Evolutionary conservation across 2,797 vertebrate genomes (phyloP).

Genomic region (Myotis planiceps): DNA sequence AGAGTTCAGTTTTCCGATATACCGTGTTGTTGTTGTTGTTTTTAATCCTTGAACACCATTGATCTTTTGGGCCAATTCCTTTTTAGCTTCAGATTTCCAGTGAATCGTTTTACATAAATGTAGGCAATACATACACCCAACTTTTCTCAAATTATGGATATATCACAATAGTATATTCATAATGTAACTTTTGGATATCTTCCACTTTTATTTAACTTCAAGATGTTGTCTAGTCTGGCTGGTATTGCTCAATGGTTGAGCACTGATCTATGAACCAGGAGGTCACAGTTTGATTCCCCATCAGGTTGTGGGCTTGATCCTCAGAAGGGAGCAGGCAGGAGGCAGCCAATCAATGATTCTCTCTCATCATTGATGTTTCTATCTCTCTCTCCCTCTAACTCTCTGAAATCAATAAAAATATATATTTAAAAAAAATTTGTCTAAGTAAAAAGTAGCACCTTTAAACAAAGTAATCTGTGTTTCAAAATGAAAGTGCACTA

Average conservation of each 20-base stretch:
- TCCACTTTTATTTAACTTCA: neutral
- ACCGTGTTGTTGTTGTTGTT: neutral
- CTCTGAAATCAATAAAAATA: too few species aligned
- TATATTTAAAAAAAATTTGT: neutral
- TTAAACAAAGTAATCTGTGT: neutral
- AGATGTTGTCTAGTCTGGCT: neutral
- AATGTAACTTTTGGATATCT: neutral
- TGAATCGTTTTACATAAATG: neutral
- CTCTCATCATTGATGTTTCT: too few species aligned
- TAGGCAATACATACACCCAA: neutral
- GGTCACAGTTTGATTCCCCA: too few species aligned
- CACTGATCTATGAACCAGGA: too few species aligned
- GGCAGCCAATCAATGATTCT: too few species aligned
- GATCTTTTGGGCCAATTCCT: neutral
- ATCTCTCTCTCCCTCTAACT: too few species aligned
- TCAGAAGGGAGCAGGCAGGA: too few species aligned
- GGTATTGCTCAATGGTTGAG: too few species aligned
- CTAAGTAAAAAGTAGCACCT: neutral
- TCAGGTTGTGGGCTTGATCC: too few species aligned
- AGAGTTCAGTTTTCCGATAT: neutral
- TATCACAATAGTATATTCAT: neutral
- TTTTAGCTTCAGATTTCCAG: neutral
- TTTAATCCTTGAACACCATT: neutral
- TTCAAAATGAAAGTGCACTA: neutral
- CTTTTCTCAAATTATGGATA: neutral